Evolutionary conservation across 2,888 invertebrate genomes (phyloP).

Genomic region (Acrobasis consociella): DNA sequence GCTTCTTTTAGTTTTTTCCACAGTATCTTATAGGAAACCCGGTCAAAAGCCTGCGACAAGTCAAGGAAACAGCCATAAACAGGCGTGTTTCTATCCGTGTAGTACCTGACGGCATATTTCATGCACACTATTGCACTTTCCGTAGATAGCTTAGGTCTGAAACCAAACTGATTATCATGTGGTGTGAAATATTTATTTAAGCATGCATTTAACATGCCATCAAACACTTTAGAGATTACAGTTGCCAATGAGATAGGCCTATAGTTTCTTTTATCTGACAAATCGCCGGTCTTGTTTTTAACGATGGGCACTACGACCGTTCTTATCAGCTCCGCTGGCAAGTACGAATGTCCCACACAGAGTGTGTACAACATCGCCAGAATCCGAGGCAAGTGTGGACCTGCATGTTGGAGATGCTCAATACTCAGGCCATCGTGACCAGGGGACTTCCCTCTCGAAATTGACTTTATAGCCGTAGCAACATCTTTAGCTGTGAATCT

Average conservation of each 20-base stretch:
- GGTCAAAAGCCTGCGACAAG: constrained; percentile 2
- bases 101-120: constrained; percentile 1
- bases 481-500: neutral
- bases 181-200: neutral
- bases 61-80: constrained; percentile 1
- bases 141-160: neutral
- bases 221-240: neutral
- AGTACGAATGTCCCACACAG: neutral
- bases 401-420: too few relatives aligned
- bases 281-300: neutral
- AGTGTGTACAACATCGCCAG: neutral
- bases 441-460: neutral
- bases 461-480: neutral
- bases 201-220: neutral
- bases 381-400: neutral
- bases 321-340: neutral
- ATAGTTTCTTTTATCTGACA: neutral
- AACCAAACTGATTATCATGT: too few relatives aligned
- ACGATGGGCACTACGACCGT: neutral
- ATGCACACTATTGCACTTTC: neutral
- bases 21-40: constrained; percentile 2
- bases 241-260: neutral
- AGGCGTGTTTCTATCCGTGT: neutral
- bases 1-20: neutral
- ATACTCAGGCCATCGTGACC: neutral